Base-by-base conservation (phyloP, 2,888 invertebrate species). In the Tinea semifulvella region DNA sequence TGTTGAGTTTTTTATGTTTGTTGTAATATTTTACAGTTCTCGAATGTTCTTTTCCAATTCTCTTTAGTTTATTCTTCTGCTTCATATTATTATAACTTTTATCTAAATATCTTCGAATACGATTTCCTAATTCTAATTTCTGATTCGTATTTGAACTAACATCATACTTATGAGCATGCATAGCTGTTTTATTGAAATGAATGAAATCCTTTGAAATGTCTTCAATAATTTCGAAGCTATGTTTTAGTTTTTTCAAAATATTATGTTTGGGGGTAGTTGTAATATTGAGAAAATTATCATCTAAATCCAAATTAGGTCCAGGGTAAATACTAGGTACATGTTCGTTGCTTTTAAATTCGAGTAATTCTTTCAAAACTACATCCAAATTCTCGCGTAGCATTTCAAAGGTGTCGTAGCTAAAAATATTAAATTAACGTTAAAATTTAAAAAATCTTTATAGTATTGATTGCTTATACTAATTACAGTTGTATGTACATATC, bases 351-450 rank as follows among this genome's bases (percentile, higher is more conserved):
- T 84, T 79, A 49, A 85, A 84, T 52, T 88, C 85, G 19, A 91
- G 67, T 10, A 92, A 68, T 52, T 89, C 86, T 58, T 82, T 85
- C 35, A 92, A 65, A 1, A 89, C 87, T 1, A 82, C 60, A 59
- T 92, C 90, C 39, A 92, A 70, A 54, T 91, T 91, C 73, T 94
- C 92, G 53, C 93, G 83, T 4, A 96, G 75, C 84, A 92, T 91
- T 75, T 94, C 94, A 64, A 96, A 96, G 0, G 93, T 95, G 55
- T 94, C 94, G 66, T 91, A 95, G 3, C 82, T 82, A 58, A 46
- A 71, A 70, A 44, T 44, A 28, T 35, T 45, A 22, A 28, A 31
- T 38, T 31, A 42, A 38, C n/a, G 1, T 46, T 14, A 22, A 22
- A 22, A 22, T 7, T 22, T 22, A 22, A n/a, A 28, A 14, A 7